phyloP scores from a whole-genome alignment of 2,888 invertebrate species.

The Thereva nobilitata region DNA sequence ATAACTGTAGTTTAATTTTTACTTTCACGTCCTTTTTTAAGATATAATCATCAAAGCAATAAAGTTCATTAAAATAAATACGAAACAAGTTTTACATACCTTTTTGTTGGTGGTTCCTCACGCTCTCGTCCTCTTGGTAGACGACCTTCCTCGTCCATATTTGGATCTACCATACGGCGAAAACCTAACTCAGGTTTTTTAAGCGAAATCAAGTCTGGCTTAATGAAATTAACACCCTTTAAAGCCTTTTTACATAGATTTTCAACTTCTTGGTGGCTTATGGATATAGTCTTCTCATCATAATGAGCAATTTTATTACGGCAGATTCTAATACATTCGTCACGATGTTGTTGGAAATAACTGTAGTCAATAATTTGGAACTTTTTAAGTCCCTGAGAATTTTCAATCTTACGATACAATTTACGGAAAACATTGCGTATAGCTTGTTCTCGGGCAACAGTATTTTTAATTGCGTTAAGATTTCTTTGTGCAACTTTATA shows the following conservation, averaged over 20 bases:
- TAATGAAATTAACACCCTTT: slow-evolving; percentile 37
- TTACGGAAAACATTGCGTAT: slow-evolving; percentile 40
- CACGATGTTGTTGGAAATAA: slow-evolving; percentile 35
- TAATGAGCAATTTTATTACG: slow-evolving; percentile 32
- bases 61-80: not conserved
- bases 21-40: too few relatives aligned
- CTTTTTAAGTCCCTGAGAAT: slow-evolving; percentile 31
- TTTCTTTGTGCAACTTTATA: slow-evolving; percentile 34
- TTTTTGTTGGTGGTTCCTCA: slow-evolving; percentile 21
- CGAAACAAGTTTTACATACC: slow-evolving; percentile 13
- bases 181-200: slow-evolving; percentile 15
- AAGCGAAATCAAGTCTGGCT: slow-evolving; percentile 35
- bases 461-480: slow-evolving; percentile 12
- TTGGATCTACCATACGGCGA: not conserved
- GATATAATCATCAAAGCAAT: too few relatives aligned
- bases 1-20: too few relatives aligned
- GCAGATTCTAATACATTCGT: slow-evolving; percentile 18
- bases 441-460: slow-evolving; percentile 18
- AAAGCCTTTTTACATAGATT: slow-evolving; percentile 33
- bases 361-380: slow-evolving; percentile 34
- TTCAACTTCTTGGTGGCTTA: slow-evolving; percentile 36
- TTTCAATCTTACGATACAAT: slow-evolving; percentile 42
- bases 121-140: not conserved
- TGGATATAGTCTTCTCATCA: slow-evolving; percentile 26
- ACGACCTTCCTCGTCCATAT: not conserved